A percentile compares a stretch with the other conserved stretches of the same genome.
phyloP scores from a whole-genome alignment of 2,797 vertebrate genomes.

The Melanotaenia pygmaea region DNA sequence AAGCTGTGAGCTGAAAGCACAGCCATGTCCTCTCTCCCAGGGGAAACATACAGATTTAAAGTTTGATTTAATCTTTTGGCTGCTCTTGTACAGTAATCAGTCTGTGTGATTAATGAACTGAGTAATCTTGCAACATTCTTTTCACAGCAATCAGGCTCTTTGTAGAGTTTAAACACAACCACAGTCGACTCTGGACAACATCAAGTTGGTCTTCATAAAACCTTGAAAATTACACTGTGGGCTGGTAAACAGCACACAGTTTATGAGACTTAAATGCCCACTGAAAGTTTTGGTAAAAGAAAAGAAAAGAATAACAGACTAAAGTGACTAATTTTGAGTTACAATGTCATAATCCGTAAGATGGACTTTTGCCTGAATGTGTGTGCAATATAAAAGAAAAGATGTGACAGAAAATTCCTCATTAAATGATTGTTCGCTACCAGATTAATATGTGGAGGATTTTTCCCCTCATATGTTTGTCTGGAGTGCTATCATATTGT shows the following conservation, averaged over 20 bases:
- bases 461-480: neutral
- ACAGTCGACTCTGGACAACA: slow-evolving; percentile 60
- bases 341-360: slow-evolving; percentile 20
- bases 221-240: slow-evolving; percentile 55
- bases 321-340: slow-evolving; percentile 28
- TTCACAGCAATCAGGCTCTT: slow-evolving; percentile 47
- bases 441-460: neutral
- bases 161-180: slow-evolving; percentile 46
- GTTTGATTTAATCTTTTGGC: slow-evolving; percentile 51
- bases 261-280: slow-evolving; percentile 33
- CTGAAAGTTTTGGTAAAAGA: slow-evolving; percentile 2
- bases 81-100: slow-evolving; percentile 46
- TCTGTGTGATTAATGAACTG: slow-evolving; percentile 50
- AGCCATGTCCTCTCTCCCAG: slow-evolving; percentile 29
- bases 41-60: slow-evolving; percentile 57
- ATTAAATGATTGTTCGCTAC: too few relatives aligned
- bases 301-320: slow-evolving; percentile 20
- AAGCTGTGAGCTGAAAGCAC: slow-evolving; percentile 40
- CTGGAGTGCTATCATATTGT: neutral
- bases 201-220: slow-evolving; percentile 73
- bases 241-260: slow-evolving; percentile 57
- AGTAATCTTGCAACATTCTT: slow-evolving; percentile 49
- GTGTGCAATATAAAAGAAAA: neutral
- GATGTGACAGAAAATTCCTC: neutral
- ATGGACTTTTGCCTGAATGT: slow-evolving; percentile 6